phyloP scores from a whole-genome alignment of 2,113 vertebrate genomes.

The Erythrocebus patas region DNA sequence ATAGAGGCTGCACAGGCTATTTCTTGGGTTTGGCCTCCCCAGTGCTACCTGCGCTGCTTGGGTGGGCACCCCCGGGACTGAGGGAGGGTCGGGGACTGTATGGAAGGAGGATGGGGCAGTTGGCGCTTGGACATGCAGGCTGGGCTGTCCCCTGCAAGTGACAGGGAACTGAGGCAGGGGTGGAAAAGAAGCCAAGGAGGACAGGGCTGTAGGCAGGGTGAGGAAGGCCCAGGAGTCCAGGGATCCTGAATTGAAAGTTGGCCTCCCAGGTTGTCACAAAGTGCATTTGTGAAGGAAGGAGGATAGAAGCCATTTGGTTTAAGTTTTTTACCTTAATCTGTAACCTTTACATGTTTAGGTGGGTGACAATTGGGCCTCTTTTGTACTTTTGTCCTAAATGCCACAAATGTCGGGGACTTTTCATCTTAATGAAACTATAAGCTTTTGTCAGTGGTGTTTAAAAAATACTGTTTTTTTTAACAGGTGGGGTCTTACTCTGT shows the following conservation, averaged over 20 bases:
- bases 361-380: background rate
- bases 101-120: background rate
- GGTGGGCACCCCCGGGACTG: background rate
- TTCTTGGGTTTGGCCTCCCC: background rate
- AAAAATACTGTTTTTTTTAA: background rate
- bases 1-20: background rate
- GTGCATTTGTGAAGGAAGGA: background rate
- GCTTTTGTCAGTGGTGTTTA: background rate
- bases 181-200: background rate
- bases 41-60: too few species aligned
- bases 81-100: too few species aligned
- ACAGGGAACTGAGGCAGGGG: too few species aligned
- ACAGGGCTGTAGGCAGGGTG: background rate
- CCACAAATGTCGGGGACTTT: background rate
- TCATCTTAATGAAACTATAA: too few species aligned
- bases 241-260: background rate
- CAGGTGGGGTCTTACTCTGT: too few species aligned
- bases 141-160: background rate
- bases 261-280: background rate
- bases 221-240: background rate
- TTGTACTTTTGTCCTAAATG: background rate
- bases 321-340: background rate
- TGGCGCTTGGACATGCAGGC: rapidly evolving
- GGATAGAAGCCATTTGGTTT: background rate
- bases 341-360: background rate